phyloP scores from a whole-genome alignment of 2,113 vertebrate genomes.

The Hypocryptadius cinnamomeus region DNA sequence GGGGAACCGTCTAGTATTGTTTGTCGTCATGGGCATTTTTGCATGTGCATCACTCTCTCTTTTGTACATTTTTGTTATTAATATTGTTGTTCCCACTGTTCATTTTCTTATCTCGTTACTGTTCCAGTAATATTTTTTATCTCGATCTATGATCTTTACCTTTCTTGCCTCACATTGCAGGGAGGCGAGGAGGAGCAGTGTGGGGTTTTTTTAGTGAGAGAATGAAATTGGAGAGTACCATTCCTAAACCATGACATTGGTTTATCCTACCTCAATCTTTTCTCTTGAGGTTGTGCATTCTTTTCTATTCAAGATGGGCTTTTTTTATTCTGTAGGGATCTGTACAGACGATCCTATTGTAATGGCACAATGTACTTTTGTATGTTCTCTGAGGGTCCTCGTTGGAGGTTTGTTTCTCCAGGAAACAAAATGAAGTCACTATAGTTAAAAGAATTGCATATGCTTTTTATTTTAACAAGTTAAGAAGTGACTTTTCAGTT shows the following conservation, averaged over 20 bases:
- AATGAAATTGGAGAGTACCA: neutral
- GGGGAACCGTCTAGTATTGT: neutral
- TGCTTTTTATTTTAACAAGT: neutral
- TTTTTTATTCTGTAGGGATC: neutral
- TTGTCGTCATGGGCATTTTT: neutral
- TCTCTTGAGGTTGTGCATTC: neutral
- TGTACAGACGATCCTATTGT: accelerated
- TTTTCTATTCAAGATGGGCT: neutral
- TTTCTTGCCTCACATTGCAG: neutral
- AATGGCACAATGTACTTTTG: neutral
- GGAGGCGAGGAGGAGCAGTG: accelerated
- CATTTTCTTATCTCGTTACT: neutral
- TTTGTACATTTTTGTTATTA: neutral
- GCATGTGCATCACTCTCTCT: neutral
- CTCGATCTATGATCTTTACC: neutral
- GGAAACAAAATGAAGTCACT: neutral
- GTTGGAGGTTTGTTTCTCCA: neutral
- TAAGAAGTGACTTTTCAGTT: neutral
- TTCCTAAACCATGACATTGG: neutral
- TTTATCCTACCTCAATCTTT: neutral
- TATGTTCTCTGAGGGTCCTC: neutral
- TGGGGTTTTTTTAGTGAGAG: neutral
- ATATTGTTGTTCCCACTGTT: neutral
- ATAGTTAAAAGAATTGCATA: neutral
- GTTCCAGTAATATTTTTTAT: neutral